Evolutionary conservation across 2,888 invertebrate genomes (phyloP).

Genomic region (Eustalomyia histrio): DNA sequence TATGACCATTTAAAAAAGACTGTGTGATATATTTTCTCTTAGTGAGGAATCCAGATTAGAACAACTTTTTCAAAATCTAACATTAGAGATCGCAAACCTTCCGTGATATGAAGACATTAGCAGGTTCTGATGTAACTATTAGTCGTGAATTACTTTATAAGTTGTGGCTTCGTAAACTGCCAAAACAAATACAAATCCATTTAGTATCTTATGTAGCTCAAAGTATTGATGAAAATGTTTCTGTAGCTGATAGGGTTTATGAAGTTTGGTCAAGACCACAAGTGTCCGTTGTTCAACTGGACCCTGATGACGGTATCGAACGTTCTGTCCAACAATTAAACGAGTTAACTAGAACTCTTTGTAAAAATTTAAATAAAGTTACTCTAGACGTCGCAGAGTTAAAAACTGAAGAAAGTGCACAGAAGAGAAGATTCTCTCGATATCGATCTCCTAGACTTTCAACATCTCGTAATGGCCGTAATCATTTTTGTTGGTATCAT

Average conservation of each 20-base stretch:
- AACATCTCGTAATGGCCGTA: too few species aligned
- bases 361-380: not conserved
- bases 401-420: not conserved
- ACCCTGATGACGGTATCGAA: not conserved
- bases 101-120: not conserved
- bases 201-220: not conserved
- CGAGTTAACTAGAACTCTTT: not conserved
- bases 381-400: not conserved
- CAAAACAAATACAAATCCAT: conserved; percentile 6
- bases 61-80: conserved; percentile 4
- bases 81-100: not conserved
- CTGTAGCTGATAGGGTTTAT: conserved; percentile 1
- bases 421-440: not conserved
- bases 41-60: not conserved
- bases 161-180: conserved; percentile 6
- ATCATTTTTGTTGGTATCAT: too few species aligned
- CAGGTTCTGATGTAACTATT: not conserved
- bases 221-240: not conserved
- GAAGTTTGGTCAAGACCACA: not conserved
- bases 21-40: not conserved
- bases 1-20: not conserved
- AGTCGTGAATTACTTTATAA: conserved; percentile 12
- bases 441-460: not conserved
- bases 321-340: not conserved
- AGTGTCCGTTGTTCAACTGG: not conserved